phyloP scores from a whole-genome alignment of 1,140 invertebrate species.

The Drosophila arawakana region DNA sequence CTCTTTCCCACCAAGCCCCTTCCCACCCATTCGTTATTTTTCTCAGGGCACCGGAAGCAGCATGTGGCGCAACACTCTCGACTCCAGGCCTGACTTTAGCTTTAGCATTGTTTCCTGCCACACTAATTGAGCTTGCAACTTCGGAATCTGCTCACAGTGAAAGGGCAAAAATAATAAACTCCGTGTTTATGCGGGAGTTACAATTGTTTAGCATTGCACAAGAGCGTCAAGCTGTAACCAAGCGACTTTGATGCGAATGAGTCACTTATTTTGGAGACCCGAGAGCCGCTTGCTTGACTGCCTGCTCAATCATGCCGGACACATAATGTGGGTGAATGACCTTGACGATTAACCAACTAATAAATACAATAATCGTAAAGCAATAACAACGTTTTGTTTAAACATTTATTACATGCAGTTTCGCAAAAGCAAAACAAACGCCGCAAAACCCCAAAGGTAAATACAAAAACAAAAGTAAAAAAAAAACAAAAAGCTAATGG shows the following conservation, averaged over 20 bases:
- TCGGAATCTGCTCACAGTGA: constrained; percentile 19
- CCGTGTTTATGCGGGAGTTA: constrained; percentile 33
- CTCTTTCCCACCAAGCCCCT: neutral
- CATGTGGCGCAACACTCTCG: constrained; percentile 26
- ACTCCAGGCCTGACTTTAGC: constrained; percentile 5
- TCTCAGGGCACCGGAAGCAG: constrained; percentile 41
- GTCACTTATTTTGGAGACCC: constrained; percentile 16
- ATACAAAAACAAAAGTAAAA: constrained; percentile 37
- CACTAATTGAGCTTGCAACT: constrained; percentile 27
- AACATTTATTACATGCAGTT: constrained; percentile 50
- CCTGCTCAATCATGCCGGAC: constrained; percentile 42
- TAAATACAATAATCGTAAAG: constrained; percentile 56
- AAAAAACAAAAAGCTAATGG: neutral
- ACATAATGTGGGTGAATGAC: constrained; percentile 77
- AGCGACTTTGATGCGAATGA: constrained; percentile 17
- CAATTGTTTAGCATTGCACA: constrained; percentile 35
- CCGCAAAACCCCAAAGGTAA: constrained; percentile 56
- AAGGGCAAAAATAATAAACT: constrained; percentile 33
- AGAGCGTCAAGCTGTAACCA: constrained; percentile 8
- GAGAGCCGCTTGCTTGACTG: neutral
- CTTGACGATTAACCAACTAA: constrained; percentile 68
- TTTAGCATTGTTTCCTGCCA: constrained; percentile 27
- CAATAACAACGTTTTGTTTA: constrained; percentile 26
- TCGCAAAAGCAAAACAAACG: constrained; percentile 66
- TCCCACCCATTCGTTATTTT: constrained; percentile 6